Evolutionary conservation across 2,797 vertebrate species (phyloP).

Genomic region (Acanthurus lineatus): DNA sequence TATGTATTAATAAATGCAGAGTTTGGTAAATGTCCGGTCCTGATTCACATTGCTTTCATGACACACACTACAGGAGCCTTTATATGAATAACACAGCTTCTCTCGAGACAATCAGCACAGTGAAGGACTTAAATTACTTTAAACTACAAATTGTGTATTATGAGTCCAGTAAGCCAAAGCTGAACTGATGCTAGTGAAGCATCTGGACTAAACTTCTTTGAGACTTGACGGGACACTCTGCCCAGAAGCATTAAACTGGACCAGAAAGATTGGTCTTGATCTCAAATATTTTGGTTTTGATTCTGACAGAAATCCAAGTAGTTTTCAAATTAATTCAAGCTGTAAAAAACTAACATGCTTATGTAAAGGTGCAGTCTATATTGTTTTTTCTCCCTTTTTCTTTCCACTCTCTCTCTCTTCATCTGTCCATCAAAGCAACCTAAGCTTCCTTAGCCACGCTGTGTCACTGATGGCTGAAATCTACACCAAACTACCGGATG

Average conservation of each 20-base stretch:
- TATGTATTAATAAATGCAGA: neutral
- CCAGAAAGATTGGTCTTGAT: neutral
- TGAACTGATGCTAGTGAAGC: neutral
- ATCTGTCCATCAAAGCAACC: slow-evolving; percentile 59
- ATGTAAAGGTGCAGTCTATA: neutral
- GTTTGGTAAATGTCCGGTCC: neutral
- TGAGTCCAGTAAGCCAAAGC: neutral
- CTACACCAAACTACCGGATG: slow-evolving; percentile 69
- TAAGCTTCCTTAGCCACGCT: slow-evolving; percentile 54
- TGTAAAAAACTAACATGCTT: neutral
- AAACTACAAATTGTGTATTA: neutral
- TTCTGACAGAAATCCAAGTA: neutral
- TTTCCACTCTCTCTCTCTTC: neutral
- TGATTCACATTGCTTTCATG: neutral
- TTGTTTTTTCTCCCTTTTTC: neutral
- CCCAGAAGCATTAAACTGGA: neutral
- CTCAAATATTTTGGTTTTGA: neutral
- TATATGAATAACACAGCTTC: too few species aligned
- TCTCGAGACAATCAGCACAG: too few species aligned
- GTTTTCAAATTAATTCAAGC: neutral
- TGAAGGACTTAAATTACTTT: too few species aligned
- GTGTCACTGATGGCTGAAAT: slow-evolving; percentile 67
- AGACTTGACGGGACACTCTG: neutral
- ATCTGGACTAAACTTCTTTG: too few species aligned
- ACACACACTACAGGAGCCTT: neutral